Evolutionary conservation across 2,113 vertebrate genomes (phyloP).

Genomic region (Numida meleagris): DNA sequence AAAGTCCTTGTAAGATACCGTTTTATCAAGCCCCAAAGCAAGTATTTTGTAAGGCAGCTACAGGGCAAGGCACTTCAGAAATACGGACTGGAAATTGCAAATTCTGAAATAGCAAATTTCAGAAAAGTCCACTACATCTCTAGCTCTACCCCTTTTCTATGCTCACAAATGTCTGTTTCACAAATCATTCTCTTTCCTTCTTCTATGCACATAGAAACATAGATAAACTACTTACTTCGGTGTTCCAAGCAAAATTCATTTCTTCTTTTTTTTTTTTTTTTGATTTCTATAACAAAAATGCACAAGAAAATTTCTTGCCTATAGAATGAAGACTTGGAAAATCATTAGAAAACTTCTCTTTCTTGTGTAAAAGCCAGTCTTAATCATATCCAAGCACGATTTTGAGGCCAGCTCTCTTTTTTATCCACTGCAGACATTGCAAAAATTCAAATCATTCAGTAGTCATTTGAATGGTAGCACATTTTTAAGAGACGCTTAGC

Average conservation of each 20-base stretch:
- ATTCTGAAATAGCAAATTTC: not conserved
- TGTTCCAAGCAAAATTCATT: not conserved
- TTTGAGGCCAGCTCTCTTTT: constrained; percentile 28
- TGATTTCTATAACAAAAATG: not conserved
- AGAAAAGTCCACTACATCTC: not conserved
- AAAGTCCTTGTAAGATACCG: not conserved
- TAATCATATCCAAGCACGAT: not conserved
- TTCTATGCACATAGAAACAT: not conserved
- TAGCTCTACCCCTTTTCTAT: not conserved
- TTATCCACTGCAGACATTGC: constrained; percentile 3
- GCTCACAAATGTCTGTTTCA: not conserved
- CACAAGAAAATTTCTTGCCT: not conserved
- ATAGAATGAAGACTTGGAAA: not conserved
- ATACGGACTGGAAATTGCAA: not conserved
- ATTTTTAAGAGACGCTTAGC: not conserved
- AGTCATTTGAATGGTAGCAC: not conserved
- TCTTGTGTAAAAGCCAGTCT: constrained; percentile 9
- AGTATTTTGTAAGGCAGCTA: not conserved
- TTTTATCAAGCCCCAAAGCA: not conserved
- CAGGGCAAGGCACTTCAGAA: not conserved
- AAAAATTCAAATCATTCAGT: constrained; percentile 8
- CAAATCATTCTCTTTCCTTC: not conserved
- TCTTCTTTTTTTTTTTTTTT: not conserved
- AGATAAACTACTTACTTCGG: not conserved
- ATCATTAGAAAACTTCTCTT: not conserved